Conservation (phyloP, 2,113 vertebrate species). For the Phalacrocorax carbo region DNA sequence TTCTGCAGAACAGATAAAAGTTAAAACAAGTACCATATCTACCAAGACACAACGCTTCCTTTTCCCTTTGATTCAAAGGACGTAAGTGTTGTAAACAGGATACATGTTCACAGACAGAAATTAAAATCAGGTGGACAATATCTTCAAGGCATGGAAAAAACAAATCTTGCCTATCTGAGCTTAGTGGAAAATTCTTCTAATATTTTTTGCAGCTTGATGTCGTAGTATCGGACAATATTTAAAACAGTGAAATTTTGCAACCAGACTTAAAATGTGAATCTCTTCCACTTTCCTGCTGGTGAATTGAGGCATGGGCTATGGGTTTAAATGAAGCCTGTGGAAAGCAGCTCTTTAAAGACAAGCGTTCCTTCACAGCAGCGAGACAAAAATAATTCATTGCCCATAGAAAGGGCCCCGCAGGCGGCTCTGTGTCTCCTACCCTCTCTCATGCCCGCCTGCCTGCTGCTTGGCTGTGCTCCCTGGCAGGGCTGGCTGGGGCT, state of each 20-base stretch:
- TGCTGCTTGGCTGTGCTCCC: background rate
- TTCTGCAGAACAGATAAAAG: background rate
- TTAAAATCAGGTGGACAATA: background rate
- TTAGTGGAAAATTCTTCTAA: background rate
- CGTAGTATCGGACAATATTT: background rate
- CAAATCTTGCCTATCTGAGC: background rate
- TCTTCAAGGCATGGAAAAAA: background rate
- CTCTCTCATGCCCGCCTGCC: background rate
- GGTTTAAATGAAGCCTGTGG: background rate
- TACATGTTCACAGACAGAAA: background rate
- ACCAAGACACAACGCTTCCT: rapidly evolving
- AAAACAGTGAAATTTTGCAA: background rate
- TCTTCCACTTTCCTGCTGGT: background rate
- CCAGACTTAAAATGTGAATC: background rate
- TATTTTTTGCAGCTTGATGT: background rate
- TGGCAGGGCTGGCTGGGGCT: background rate
- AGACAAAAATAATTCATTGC: background rate
- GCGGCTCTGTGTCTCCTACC: background rate
- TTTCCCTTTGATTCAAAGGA: background rate
- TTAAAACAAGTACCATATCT: background rate
- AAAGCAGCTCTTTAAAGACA: background rate
- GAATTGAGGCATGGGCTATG: background rate
- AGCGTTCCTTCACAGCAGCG: background rate
- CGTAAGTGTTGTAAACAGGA: background rate
- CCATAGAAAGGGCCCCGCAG: background rate